These are phyloP conservation scores for Butastur rufipennis DNA, from an alignment of 2,113 vertebrate species.

Conservation along the genomic window DNA sequence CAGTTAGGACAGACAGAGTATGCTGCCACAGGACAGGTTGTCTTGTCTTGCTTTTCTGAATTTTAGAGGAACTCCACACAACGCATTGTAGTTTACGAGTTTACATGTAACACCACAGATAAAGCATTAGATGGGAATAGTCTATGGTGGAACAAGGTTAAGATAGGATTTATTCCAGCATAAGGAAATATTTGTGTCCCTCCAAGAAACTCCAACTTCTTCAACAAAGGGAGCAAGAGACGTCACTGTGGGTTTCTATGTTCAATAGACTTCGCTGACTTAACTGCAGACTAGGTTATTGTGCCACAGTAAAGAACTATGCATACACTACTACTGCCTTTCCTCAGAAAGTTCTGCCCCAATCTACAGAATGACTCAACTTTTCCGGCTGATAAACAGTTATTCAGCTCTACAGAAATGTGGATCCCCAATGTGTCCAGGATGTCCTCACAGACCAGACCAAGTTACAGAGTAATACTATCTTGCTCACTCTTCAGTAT, in stretches of 20 bases:
- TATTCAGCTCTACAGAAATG: not conserved
- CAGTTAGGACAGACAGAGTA: not conserved
- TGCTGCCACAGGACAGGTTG: not conserved
- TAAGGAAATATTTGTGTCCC: not conserved
- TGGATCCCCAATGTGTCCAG: not conserved
- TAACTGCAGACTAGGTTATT: not conserved
- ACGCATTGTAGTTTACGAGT: rapidly evolving
- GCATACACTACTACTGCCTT: not conserved
- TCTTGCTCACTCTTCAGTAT: not conserved
- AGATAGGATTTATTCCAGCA: not conserved
- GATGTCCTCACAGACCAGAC: not conserved
- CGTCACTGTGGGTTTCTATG: not conserved
- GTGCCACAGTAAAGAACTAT: not conserved
- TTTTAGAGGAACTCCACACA: not conserved
- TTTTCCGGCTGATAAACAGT: not conserved
- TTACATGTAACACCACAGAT: not conserved
- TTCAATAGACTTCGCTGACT: not conserved
- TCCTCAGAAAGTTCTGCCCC: not conserved
- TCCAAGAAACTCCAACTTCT: not conserved
- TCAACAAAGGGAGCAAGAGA: not conserved
- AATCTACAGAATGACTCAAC: not conserved
- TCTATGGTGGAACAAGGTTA: not conserved
- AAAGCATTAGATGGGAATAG: not conserved
- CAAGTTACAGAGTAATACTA: not conserved
- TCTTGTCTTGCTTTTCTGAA: not conserved